These are phyloP conservation scores for Sebastes wilsoni DNA, from an alignment of 2,797 vertebrate genomes.

Conservation along the genomic window DNA sequence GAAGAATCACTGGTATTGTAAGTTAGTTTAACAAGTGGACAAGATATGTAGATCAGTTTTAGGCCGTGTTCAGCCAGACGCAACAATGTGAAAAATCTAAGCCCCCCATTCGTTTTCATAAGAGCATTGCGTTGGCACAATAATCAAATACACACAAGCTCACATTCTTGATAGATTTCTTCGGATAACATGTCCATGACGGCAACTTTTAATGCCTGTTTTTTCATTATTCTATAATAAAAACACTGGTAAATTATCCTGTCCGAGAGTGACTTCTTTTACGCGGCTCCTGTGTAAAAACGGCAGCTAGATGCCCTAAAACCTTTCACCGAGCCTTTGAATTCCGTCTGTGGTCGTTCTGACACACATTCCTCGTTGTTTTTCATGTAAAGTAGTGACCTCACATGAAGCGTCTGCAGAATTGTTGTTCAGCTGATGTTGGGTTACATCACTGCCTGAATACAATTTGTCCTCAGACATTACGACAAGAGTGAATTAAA, in stretches of 20 bases:
- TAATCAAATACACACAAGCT: background rate
- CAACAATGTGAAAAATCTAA: background rate
- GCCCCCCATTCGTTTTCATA: background rate
- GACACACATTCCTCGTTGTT: conserved; percentile 60
- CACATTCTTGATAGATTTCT: background rate
- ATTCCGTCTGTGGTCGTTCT: conserved; percentile 56
- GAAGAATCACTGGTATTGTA: background rate
- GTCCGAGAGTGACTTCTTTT: conserved; percentile 1
- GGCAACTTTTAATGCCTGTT: conserved; percentile 1
- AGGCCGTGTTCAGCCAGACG: background rate
- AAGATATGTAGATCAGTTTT: background rate
- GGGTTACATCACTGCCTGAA: conserved; percentile 61
- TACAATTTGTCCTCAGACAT: conserved; percentile 58
- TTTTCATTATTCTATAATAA: background rate
- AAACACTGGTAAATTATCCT: background rate
- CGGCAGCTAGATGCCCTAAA: conserved; percentile 21
- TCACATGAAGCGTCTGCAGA: conserved; percentile 62
- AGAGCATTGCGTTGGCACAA: background rate
- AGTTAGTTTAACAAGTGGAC: background rate
- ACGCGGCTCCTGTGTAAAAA: conserved; percentile 13
- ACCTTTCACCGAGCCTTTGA: conserved; percentile 35
- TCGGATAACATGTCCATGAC: background rate
- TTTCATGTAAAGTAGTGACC: conserved; percentile 60
- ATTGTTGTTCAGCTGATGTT: conserved; percentile 49
- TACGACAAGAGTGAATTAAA: conserved; percentile 43